phyloP scores from a whole-genome alignment of 2,797 vertebrate genomes.

The Pangasius djambal region DNA sequence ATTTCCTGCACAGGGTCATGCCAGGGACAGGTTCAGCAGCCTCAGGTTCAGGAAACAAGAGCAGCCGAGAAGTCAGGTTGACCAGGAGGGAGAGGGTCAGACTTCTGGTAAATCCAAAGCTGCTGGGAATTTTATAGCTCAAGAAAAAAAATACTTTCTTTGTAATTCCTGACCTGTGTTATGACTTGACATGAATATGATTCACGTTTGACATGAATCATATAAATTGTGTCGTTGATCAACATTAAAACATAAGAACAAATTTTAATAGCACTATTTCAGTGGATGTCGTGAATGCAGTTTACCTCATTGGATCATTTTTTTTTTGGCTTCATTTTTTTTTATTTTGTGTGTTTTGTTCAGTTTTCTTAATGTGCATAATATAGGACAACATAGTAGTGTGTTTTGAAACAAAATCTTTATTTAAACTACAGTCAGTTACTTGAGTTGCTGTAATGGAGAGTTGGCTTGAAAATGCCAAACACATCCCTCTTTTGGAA shows the following conservation, averaged over 20 bases:
- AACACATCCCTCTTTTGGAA: not conserved
- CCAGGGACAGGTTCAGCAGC: slow-evolving; percentile 75
- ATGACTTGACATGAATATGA: not conserved
- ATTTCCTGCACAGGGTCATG: slow-evolving; percentile 82
- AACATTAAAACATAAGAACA: slow-evolving; percentile 11
- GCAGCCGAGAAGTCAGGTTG: slow-evolving; percentile 52
- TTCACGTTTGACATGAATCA: not conserved
- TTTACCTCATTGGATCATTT: not conserved
- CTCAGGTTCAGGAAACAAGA: slow-evolving; percentile 69
- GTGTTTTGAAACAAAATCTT: not conserved
- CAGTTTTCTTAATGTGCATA: not conserved
- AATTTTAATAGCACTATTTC: not conserved
- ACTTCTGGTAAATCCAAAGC: slow-evolving; percentile 49
- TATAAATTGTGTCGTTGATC: slow-evolving; percentile 14
- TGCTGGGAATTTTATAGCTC: slow-evolving; percentile 41
- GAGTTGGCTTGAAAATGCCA: slow-evolving; percentile 6
- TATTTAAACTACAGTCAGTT: not conserved
- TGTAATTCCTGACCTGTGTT: slow-evolving; percentile 9
- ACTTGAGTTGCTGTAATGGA: not conserved
- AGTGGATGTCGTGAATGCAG: not conserved
- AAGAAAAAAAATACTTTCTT: slow-evolving; percentile 25
- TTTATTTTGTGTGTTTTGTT: not conserved
- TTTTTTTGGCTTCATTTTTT: not conserved
- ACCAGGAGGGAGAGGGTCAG: slow-evolving; percentile 48
- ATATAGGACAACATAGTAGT: not conserved